Percentiles rank a stretch among this genome's conserved stretches.
Evolutionary conservation across 2,797 vertebrate genomes (phyloP).

Genomic region (Acanthopagrus latus): DNA sequence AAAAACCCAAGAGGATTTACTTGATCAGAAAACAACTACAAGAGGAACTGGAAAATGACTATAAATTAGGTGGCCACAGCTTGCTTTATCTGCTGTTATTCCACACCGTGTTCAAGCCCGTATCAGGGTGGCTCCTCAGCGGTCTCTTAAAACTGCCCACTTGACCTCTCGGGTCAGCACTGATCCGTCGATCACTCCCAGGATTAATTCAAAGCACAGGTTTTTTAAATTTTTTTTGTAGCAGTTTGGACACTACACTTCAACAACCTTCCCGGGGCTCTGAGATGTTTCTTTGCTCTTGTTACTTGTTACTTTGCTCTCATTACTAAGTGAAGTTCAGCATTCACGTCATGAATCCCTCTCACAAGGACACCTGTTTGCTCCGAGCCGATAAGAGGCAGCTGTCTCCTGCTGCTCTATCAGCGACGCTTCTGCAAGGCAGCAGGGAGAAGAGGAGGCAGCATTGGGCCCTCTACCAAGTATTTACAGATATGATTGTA

Average conservation of each 20-base stretch:
- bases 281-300: not conserved
- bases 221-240: too few species aligned
- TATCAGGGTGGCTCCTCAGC: too few species aligned
- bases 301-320: not conserved
- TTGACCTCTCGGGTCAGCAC: not conserved
- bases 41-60: not conserved
- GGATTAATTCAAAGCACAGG: not conserved
- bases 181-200: not conserved
- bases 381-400: constrained; percentile 63
- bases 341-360: constrained; percentile 74
- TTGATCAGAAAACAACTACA: not conserved
- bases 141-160: not conserved
- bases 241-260: not conserved
- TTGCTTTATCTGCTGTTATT: not conserved
- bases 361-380: constrained; percentile 83
- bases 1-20: too few species aligned
- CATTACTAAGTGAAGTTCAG: constrained; percentile 76
- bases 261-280: not conserved
- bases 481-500: constrained; percentile 35
- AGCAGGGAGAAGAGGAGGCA: constrained; percentile 43
- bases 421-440: constrained; percentile 35
- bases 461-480: constrained; percentile 48
- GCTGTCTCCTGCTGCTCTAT: constrained; percentile 48
- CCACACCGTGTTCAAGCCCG: not conserved
- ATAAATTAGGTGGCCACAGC: not conserved